phyloP scores from a whole-genome alignment of 1,140 invertebrate species.

The Amyelois transitella region DNA sequence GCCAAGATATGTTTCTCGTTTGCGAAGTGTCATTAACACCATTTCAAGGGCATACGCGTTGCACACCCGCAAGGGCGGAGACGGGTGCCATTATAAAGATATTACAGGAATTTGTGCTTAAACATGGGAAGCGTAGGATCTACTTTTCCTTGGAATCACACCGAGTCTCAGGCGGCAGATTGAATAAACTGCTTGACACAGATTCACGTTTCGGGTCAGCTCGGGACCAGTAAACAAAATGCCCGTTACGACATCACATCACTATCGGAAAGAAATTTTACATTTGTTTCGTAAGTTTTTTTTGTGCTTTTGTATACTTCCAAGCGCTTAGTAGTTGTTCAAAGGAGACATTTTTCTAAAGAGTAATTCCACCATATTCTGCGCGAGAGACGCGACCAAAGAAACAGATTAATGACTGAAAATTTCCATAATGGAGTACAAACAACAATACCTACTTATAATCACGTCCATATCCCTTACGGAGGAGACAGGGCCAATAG shows the following conservation, averaged over 20 bases:
- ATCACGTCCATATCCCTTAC: too few species aligned
- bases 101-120: constrained; percentile 15
- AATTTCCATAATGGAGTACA: too few species aligned
- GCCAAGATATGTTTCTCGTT: background rate
- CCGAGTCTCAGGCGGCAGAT: constrained; percentile 51
- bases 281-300: background rate
- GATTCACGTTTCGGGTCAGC: constrained; percentile 68
- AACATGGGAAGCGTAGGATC: constrained; percentile 13
- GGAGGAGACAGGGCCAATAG: too few species aligned
- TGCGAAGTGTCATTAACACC: constrained; percentile 42
- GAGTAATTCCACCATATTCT: too few species aligned
- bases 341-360: too few species aligned
- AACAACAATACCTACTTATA: too few species aligned
- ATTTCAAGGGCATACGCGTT: constrained; percentile 55
- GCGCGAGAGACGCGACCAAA: too few species aligned
- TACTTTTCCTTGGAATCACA: constrained; percentile 18
- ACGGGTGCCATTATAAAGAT: constrained; percentile 18
- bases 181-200: constrained; percentile 74
- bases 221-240: constrained; percentile 55
- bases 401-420: too few species aligned
- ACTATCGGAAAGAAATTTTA: constrained; percentile 23
- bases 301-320: too few species aligned
- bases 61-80: constrained; percentile 42
- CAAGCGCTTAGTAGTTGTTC: too few species aligned
- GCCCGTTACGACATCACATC: constrained; percentile 51